These are phyloP conservation scores for Lycaena phlaeas DNA, from an alignment of 2,888 invertebrate species.

Conservation along the genomic window DNA sequence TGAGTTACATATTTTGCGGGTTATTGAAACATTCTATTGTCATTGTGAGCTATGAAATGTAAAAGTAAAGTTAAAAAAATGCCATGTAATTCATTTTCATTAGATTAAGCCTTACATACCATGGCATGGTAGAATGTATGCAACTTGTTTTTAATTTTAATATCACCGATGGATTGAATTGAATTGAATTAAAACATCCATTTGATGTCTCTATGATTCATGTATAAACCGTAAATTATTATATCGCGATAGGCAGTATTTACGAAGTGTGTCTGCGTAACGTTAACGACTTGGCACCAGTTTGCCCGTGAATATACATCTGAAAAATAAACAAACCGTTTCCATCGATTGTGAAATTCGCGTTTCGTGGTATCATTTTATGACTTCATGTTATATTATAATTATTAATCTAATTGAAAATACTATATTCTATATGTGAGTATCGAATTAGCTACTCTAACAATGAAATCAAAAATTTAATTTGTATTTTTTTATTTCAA, in stretches of 20 bases:
- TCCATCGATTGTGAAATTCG: slow-evolving; percentile 37
- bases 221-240: slow-evolving; percentile 1
- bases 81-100: neutral
- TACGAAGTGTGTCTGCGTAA: slow-evolving; percentile 48
- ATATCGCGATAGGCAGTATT: slow-evolving; percentile 28
- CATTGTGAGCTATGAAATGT: neutral
- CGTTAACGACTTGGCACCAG: slow-evolving; percentile 60
- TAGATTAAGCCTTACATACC: neutral
- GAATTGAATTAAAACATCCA: neutral
- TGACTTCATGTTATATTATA: neutral
- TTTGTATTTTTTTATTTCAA: too few relatives aligned
- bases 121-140: too few relatives aligned
- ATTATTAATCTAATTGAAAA: neutral
- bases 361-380: slow-evolving; percentile 22
- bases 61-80: neutral
- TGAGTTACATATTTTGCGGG: too few relatives aligned
- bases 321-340: slow-evolving; percentile 56
- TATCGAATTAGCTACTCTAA: too few relatives aligned
- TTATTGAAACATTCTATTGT: too few relatives aligned
- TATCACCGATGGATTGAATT: too few relatives aligned
- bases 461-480: too few relatives aligned
- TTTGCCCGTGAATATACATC: slow-evolving; percentile 32
- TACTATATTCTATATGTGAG: too few relatives aligned
- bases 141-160: too few relatives aligned
- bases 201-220: slow-evolving; percentile 5